Evolutionary conservation across 2,113 vertebrate genomes (phyloP).

Genomic region (Urocitellus parryii): DNA sequence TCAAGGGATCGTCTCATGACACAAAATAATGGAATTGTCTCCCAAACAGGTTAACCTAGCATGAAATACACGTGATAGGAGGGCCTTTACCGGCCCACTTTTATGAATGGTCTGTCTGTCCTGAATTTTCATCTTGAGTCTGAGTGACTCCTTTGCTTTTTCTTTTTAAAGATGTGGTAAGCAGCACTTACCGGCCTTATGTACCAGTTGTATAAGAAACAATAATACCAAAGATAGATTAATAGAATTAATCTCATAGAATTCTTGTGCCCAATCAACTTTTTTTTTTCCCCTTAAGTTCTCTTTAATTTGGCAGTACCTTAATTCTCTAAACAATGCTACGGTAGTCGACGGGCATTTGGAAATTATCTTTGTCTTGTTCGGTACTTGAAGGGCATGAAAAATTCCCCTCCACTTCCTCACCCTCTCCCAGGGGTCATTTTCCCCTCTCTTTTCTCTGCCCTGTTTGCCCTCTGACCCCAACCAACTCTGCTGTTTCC

Average conservation of each 20-base stretch:
- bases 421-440: conserved; percentile 69
- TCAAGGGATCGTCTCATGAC: not conserved
- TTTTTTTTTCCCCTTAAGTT: not conserved
- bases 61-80: not conserved
- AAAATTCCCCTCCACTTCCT: conserved; percentile 65
- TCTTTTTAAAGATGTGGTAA: not conserved
- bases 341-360: conserved; percentile 55
- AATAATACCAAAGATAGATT: not conserved
- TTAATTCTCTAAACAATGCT: conserved; percentile 61
- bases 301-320: conserved; percentile 38
- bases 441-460: conserved; percentile 68
- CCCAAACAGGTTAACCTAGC: conserved; percentile 11
- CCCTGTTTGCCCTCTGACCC: conserved; percentile 77
- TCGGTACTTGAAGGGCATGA: conserved; percentile 76
- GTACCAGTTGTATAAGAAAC: not conserved
- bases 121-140: not conserved
- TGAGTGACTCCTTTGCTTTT: conserved; percentile 19
- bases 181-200: not conserved
- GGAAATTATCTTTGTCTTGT: conserved; percentile 74
- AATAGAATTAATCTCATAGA: not conserved
- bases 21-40: conserved; percentile 35
- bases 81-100: not conserved
- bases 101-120: conserved; percentile 20
- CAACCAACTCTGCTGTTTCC: conserved; percentile 72
- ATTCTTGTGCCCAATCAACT: conserved; percentile 14